These are phyloP conservation scores for Sclerurus mexicanus DNA, from an alignment of 2,113 vertebrate genomes.

Conservation along the genomic window DNA sequence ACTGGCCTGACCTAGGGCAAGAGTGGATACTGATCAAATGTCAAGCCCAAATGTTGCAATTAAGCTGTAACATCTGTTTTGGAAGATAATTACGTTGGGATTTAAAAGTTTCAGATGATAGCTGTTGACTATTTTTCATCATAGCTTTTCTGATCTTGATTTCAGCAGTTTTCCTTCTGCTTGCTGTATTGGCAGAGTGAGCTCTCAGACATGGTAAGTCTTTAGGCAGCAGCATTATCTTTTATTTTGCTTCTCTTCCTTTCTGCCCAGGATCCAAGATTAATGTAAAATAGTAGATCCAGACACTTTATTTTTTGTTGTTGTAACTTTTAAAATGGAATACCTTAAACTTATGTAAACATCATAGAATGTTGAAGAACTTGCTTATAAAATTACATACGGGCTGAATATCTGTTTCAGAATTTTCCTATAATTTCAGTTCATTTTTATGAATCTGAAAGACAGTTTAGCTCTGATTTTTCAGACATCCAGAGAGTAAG, in stretches of 20 bases:
- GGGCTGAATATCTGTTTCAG: not conserved
- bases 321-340: not conserved
- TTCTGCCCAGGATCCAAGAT: not conserved
- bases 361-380: not conserved
- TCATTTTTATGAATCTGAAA: not conserved
- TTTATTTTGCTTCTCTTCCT: not conserved
- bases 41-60: not conserved
- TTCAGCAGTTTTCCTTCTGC: not conserved
- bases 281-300: not conserved
- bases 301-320: not conserved
- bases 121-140: not conserved
- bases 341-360: not conserved
- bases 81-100: not conserved
- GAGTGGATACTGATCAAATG: not conserved
- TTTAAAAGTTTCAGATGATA: not conserved
- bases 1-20: not conserved
- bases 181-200: not conserved
- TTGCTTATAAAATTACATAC: not conserved
- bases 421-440: not conserved
- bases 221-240: not conserved
- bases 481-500: not conserved
- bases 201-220: fast-evolving
- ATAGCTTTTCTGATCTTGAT: not conserved
- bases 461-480: not conserved
- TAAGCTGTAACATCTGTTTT: not conserved